phyloP scores from a whole-genome alignment of 2,797 vertebrate species.

The Squalus acanthias region DNA sequence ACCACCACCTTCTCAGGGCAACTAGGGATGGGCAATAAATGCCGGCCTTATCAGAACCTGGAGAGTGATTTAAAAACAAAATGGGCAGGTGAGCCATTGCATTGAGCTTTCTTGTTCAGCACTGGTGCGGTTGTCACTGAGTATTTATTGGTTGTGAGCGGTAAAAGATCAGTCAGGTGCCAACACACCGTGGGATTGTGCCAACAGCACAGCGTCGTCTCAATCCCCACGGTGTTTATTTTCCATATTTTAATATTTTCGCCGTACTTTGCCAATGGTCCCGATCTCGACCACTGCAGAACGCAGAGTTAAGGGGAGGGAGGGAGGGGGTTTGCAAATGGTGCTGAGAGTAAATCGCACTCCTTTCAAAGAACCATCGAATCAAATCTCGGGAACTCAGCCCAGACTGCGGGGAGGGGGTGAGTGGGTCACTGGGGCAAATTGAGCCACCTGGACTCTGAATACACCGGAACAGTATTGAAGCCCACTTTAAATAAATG shows the following conservation, averaged over 20 bases:
- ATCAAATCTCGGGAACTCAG: neutral
- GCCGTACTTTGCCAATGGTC: neutral
- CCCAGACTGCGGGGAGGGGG: neutral
- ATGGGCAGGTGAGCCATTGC: neutral
- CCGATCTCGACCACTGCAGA: neutral
- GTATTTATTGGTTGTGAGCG: neutral
- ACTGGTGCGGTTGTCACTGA: neutral
- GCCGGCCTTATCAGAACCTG: neutral
- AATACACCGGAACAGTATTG: neutral
- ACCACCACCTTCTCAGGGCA: neutral
- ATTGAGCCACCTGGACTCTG: neutral
- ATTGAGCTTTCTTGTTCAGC: neutral
- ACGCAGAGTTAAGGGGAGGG: neutral
- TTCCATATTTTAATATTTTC: conserved; percentile 3
- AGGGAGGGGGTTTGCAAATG: neutral
- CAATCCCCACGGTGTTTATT: too few species aligned
- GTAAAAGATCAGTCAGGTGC: neutral
- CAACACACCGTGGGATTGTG: neutral
- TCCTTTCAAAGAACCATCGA: neutral
- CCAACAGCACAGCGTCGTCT: neutral
- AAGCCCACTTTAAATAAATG: conserved; percentile 14
- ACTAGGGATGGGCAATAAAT: neutral
- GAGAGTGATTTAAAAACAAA: neutral
- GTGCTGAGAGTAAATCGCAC: neutral
- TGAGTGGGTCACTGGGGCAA: neutral